These are phyloP conservation scores for Tiaroga cobitis DNA, from an alignment of 2,797 vertebrate genomes.

Conservation along the genomic window DNA sequence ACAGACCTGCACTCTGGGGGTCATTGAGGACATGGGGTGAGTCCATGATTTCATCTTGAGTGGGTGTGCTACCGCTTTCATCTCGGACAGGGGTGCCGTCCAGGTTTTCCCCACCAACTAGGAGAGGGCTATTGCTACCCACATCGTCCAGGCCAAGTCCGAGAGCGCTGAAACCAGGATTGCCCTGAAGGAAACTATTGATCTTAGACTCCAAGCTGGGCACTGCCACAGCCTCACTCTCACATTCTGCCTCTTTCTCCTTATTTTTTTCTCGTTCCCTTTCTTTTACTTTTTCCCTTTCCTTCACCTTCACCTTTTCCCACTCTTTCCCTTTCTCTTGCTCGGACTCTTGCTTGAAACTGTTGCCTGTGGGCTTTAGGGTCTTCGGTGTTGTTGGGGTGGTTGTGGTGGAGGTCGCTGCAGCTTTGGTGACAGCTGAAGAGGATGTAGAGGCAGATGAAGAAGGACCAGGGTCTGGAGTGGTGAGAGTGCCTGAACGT, in stretches of 20 bases:
- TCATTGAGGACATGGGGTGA: conserved; percentile 82
- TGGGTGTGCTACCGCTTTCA: conserved; percentile 92
- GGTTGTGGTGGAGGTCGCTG: conserved; percentile 80
- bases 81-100: conserved; percentile 95
- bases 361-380: conserved; percentile 67
- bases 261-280: conserved; percentile 70
- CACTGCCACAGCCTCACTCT: conserved; percentile 68
- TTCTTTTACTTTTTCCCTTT: conserved; percentile 68
- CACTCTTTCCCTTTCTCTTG: conserved; percentile 69
- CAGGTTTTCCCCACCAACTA: conserved; percentile 82
- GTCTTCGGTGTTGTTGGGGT: conserved; percentile 77
- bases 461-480: conserved; percentile 32
- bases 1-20: conserved; percentile 55
- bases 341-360: conserved; percentile 71
- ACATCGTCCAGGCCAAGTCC: conserved; percentile 83
- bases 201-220: conserved; percentile 97
- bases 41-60: conserved; percentile 99
- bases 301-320: conserved; percentile 75
- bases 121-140: conserved; percentile 68
- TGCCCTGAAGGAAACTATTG: conserved; percentile 97
- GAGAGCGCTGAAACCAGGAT: conserved; percentile 90
- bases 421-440: conserved; percentile 65
- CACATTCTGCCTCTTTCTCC: conserved; percentile 68
- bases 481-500: conserved; percentile 74
- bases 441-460: conserved; percentile 38